A percentile compares a stretch with the other conserved stretches of the same genome.
Evolutionary conservation across 1,140 invertebrate species (phyloP).

Genomic region (honey bee (Apis mellifera)): Amel_HAv3.1 CM009940.2:2437501-2438000

Average conservation of each 20-base stretch:
- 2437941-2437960: no score
- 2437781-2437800: conserved; percentile 30
- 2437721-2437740: conserved; percentile 20
- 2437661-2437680: conserved; percentile 19
- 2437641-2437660: background rate
- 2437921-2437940: no score
- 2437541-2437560: background rate
- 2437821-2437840: background rate
- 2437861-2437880: background rate
- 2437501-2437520: background rate
- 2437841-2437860: background rate
- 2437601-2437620: conserved; percentile 22
- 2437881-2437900: background rate
- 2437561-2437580: conserved; percentile 7
- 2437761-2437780: conserved; percentile 15
- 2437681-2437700: conserved; percentile 33
- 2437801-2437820: background rate
- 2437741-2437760: conserved; percentile 21
- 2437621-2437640: conserved; percentile 6
- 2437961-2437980: no score
- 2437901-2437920: no score
- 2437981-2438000: no score
- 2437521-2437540: background rate
- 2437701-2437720: conserved; percentile 18
- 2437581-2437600: conserved; percentile 25